Base-by-base conservation (phyloP, 2,888 invertebrate genomes). In the Eristalinus aeneus region DNA sequence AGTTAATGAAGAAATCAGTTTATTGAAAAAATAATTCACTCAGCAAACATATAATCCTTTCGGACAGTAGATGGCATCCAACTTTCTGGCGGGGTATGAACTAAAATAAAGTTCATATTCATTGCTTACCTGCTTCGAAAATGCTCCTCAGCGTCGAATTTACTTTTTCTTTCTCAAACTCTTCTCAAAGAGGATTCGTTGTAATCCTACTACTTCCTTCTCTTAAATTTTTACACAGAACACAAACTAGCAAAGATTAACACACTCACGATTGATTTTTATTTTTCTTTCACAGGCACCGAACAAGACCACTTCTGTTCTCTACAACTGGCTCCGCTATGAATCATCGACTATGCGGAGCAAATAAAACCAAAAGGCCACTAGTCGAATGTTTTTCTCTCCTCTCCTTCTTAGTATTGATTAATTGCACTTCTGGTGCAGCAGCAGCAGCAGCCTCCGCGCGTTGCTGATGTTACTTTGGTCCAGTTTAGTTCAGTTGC, bases 351-450 rank as follows among this genome's bases (percentile, higher is more conserved):
- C 53, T 80, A 39, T 11, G 39, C 39, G 58, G 56, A 27, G 11
- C 23, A 56, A 63, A 69, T 46, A 56, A 79, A 71, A 65, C 65
- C 23, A 73, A 74, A 58, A 72, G 60, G 60, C 11, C 34, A 61
- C 58, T 76, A 20, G 36, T 56, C 11, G 22, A 22, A n/a, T 68
- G 20, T 22, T 65, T 46, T 65, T 27, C 39, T 46, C 39, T n/a
- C 23, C 27, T 60, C 9, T 61, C 67, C 23, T 69, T 36, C 31
- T 27, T 36, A n/a, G n/a, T 81, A 86, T 86, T 82, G 86, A 86
- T 86, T 86, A 82, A 65, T 86, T 73, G 71, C 86, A 80, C 72
- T 68, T 46, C 31, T 73, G 67, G 64, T 58, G 67, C 63, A 65
- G 56, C 46, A 46, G 65, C 53, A 53, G 53, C 22, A 54, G 60